These are phyloP conservation scores for Maccullochella peelii DNA, from an alignment of 2,113 vertebrate genomes.

Conservation along the genomic window DNA sequence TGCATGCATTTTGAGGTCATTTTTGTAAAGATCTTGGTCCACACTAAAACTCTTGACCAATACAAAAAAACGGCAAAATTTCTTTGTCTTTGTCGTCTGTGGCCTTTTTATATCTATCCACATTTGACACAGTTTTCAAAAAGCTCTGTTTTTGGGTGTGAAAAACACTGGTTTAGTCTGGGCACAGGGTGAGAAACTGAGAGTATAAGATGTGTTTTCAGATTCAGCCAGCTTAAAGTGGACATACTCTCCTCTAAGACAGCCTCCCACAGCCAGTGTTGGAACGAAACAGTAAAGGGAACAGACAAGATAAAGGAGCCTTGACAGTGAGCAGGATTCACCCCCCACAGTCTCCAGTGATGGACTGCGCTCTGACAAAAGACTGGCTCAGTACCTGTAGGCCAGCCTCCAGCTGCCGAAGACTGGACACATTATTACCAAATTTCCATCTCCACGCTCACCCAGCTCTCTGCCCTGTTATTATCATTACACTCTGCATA, in stretches of 20 bases:
- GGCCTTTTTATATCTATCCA: background rate
- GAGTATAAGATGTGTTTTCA: background rate
- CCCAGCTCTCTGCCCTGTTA: slow-evolving; percentile 16
- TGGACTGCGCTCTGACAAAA: slow-evolving; percentile 9
- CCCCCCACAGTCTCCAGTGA: background rate
- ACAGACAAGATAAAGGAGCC: slow-evolving; percentile 1
- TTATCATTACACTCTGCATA: slow-evolving; percentile 45
- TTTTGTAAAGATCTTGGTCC: background rate
- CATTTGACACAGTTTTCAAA: background rate
- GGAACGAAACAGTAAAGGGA: background rate
- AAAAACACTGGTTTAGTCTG: background rate
- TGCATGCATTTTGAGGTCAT: too few species aligned
- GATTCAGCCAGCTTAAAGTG: background rate
- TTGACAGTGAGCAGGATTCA: background rate
- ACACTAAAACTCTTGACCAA: background rate
- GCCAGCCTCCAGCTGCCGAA: slow-evolving; percentile 14
- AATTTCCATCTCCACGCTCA: slow-evolving; percentile 23
- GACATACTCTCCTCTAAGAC: background rate
- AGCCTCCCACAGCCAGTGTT: background rate
- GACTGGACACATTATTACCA: slow-evolving; percentile 21
- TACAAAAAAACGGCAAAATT: background rate
- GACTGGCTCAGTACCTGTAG: slow-evolving; percentile 5
- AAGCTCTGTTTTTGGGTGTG: background rate
- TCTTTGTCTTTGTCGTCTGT: background rate
- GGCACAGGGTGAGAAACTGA: background rate